Evolutionary conservation across 1,140 invertebrate species (phyloP), one percentile per base, ranked within the genome.

Genomic region (Euwallacea similis): DNA sequence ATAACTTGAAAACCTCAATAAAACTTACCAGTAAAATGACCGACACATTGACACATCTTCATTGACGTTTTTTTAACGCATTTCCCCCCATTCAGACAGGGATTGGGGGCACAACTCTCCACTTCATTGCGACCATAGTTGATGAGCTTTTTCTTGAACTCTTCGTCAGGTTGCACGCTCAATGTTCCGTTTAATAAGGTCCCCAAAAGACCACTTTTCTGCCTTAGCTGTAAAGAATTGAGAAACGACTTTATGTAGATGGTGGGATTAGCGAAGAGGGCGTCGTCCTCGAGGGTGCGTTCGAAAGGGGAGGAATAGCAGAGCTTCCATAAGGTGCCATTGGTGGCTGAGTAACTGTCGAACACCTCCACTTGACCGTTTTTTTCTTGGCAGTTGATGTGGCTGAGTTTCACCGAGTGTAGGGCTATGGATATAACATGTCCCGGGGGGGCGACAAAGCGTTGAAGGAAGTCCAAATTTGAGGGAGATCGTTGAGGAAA

Each of bases 31-130:
- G 86, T 87, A 71, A 84, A 88, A 79, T 87, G 85, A 72, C 87
- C 86, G 8, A 80, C 76, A 75, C 91, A 92, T 63, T 89, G 86
- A 76, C 91, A 92, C 43, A 83, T 79, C 69, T 83, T 83, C 59
- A 81, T 82, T 16, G 80, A 82, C 54, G 81, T 85, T 2, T 83
- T 81, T 0, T 79, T 80, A 0, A 87, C 79, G 75, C 91, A 92
- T 67, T 84, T 84, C 0, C 90, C 90, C 2, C 84, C 86, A 76
- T 90, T 86, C 44, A 86, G 79, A 76, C 91, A 92, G 2, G 90
- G 89, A 79, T 90, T 89, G 0, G 89, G 90, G 6, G 83, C 81
- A 75, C 91, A 92, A 0, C 86, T 86, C 69, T 89, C 88, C 42
- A 90, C 82, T 0, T 82, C 82, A 7, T 86, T 85, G 8, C 85